phyloP scores from a whole-genome alignment of 2,113 vertebrate species.

The Reinhardtius hippoglossoides region DNA sequence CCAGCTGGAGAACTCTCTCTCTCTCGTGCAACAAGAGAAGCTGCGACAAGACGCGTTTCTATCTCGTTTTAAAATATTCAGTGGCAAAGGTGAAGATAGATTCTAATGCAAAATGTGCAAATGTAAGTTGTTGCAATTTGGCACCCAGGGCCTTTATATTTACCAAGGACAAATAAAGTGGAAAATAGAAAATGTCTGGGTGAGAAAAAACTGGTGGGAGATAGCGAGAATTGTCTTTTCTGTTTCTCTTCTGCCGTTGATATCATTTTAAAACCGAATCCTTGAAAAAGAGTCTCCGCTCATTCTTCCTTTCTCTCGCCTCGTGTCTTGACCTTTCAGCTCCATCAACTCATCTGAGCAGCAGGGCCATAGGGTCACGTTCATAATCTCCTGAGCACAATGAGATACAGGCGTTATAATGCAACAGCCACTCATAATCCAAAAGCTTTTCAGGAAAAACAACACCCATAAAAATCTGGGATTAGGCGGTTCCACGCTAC shows the following conservation, averaged over 20 bases:
- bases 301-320: neutral
- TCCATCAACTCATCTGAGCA: slow-evolving; percentile 51
- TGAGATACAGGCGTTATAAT: slow-evolving; percentile 57
- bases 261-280: neutral
- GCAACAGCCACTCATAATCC: slow-evolving; percentile 70
- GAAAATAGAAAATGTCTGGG: too few relatives aligned
- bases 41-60: slow-evolving; percentile 37
- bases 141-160: neutral
- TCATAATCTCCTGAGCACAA: slow-evolving; percentile 60
- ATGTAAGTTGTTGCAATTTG: slow-evolving; percentile 5
- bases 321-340: slow-evolving; percentile 29
- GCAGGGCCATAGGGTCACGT: slow-evolving; percentile 42
- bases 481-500: slow-evolving; percentile 76
- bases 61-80: slow-evolving; percentile 70
- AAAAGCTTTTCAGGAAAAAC: slow-evolving; percentile 73
- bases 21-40: slow-evolving; percentile 48
- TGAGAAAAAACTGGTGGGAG: neutral
- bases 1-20: slow-evolving; percentile 43
- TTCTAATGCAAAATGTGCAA: neutral
- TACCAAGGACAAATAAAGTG: too few relatives aligned
- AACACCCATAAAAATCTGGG: slow-evolving; percentile 77
- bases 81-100: slow-evolving; percentile 36
- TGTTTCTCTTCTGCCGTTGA: neutral
- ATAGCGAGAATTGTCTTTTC: neutral
- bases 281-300: neutral